Percentiles rank a stretch among this genome's conserved stretches.
phyloP scores from a whole-genome alignment of 2,888 invertebrate genomes.

The Papilio demoleus region DNA sequence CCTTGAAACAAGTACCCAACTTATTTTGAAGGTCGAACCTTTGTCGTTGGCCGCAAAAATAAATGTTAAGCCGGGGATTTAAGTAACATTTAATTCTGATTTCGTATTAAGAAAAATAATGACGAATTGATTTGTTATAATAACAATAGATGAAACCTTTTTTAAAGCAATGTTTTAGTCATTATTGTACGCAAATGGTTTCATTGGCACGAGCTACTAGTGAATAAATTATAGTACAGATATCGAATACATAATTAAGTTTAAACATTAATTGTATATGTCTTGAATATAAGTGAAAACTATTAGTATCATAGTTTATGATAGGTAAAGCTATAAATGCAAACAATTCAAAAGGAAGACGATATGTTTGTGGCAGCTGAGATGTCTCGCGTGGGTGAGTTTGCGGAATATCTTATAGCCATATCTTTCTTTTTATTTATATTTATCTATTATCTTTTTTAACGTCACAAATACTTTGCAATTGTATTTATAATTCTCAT shows the following conservation, averaged over 20 bases:
- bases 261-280: neutral
- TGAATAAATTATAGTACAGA: neutral
- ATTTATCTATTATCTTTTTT: no score
- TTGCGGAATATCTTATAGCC: neutral
- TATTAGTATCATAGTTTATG: neutral
- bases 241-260: neutral
- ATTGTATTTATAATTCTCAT: no score
- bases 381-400: neutral
- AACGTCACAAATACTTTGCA: no score
- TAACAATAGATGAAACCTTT: neutral
- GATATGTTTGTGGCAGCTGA: neutral
- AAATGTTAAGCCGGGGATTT: neutral
- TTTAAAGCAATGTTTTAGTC: neutral
- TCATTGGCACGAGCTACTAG: neutral
- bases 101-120: neutral
- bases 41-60: neutral
- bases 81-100: neutral
- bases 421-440: neutral
- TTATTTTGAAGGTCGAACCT: neutral
- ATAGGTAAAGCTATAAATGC: neutral
- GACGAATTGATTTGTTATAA: neutral
- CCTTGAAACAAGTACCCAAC: neutral
- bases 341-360: neutral
- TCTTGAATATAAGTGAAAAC: neutral
- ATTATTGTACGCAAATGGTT: neutral